phyloP scores from a whole-genome alignment of 1,140 invertebrate genomes.

The Thereuonema tuberculata region DNA sequence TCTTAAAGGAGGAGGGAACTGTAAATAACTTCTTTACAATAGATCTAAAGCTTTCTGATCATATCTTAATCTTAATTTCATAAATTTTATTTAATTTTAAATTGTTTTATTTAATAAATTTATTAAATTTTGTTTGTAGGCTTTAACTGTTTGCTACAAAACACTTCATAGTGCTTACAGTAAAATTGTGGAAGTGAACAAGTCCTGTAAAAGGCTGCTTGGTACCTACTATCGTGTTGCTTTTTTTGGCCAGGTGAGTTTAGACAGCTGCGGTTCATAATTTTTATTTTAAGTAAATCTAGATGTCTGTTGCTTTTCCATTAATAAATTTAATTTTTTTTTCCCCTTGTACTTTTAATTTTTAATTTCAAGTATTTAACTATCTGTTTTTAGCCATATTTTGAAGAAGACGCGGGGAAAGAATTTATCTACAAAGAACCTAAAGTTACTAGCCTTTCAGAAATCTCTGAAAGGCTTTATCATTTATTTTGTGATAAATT shows the following conservation, averaged over 20 bases:
- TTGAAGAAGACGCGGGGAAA: constrained; percentile 78
- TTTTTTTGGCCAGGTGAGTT: constrained; percentile 55
- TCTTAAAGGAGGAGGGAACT: too few relatives aligned
- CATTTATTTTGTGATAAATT: constrained; percentile 66
- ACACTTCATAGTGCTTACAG: constrained; percentile 53
- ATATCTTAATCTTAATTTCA: too few relatives aligned
- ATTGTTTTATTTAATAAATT: neutral
- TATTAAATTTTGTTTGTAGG: constrained; percentile 36
- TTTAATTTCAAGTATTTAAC: neutral
- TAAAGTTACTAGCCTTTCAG: constrained; percentile 80
- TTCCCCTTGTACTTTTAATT: too few relatives aligned
- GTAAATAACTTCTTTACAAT: too few relatives aligned
- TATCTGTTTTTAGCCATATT: constrained; percentile 48
- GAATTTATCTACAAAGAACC: constrained; percentile 95
- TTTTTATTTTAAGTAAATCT: too few relatives aligned
- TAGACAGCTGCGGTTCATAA: too few relatives aligned
- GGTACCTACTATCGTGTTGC: constrained; percentile 80
- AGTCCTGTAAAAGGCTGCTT: constrained; percentile 66
- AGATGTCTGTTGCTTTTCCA: too few relatives aligned
- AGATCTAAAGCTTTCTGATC: too few relatives aligned
- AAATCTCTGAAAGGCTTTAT: constrained; percentile 69
- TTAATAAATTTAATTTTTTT: too few relatives aligned
- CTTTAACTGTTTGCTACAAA: constrained; percentile 44
- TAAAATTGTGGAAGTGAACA: constrained; percentile 70
- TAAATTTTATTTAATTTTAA: too few relatives aligned